Base-by-base conservation (phyloP, 2,113 vertebrate genomes). In the Megaceryle maxima region DNA sequence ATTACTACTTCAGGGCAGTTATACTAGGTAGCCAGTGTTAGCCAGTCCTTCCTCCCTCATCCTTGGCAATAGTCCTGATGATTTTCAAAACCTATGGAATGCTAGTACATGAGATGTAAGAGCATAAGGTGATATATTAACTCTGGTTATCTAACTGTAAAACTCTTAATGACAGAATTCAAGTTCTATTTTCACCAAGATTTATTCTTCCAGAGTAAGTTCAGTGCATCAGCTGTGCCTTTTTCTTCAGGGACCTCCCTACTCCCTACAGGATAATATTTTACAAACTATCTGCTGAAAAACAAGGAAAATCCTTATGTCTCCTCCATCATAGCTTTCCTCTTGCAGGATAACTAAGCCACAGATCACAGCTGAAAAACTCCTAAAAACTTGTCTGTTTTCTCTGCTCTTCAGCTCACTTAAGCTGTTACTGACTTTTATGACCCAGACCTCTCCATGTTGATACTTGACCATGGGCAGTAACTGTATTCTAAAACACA, bases 281-380 rank as follows among this genome's bases (percentile, higher is more conserved):
- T 94, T 92, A 90, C 59, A 69, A 93, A 68, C 63, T 90, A 94
- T 92, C 83, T 96, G 64, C 60, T 53, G 26, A 83, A 43, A 88
- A 79, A 80, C 72, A 88, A 74, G 57, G 39, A 69, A 90, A 92
- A 80, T 11, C 19, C 46, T 93, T 66, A 48, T 44, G 50, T 31
- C 92, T 94, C 72, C 55, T 63, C 70, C 2, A 3, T n/a, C 55
- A 15, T 19, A 83, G 50, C 10, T 59, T 88, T 73, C 33, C n/a
- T 50, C 22, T 90, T 59, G 33, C 44, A 94, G 29, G 19, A 59
- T 88, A 90, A 66, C 12, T 69, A 10, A 76, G 44, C 2, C 79
- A 83, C 15, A 79, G 77, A 70, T 73, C 81, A 94, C 59, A 77
- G 63, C 59, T 74, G 55, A 92, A 94, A 94, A 94, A 81, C 25